Base-by-base conservation (phyloP, 2,888 invertebrate genomes). In the Ophion ventricosus region DNA sequence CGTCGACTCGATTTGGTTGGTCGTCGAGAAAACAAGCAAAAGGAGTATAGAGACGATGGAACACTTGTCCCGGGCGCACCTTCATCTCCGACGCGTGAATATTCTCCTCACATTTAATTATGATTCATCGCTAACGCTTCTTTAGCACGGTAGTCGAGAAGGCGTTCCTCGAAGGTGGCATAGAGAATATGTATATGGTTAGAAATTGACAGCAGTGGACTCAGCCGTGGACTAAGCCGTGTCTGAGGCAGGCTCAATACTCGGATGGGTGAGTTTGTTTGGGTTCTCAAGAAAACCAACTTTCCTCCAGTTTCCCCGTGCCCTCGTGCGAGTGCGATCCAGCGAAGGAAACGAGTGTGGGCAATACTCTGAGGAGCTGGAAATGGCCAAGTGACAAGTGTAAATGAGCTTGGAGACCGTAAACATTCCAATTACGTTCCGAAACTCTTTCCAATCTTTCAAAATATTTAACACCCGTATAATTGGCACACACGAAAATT, bases 41-140 rank as follows among this genome's bases (percentile, higher is more conserved):
- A 49, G 35, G 73, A 78, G 75, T 26, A 54, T 26, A 80, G 49
- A 66, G 56, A 73, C 63, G 66, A 72, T 40, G 78, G 64, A 83
- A 77, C 72, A 73, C 69, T 79, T 63, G 77, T 40, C 56, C n/a
- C 29, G 57, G 85, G 85, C 88, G 83, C 88, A 88, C 88, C 89
- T 90, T 86, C 81, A 85, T 87, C 87, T 86, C 73, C 56, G 35
- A 80, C 69, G 67, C 87, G 86, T 87, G 87, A 86, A 81, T 89
- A 85, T 88, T 87, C 86, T 69, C 29, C 43, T 69, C 83, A 67
- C 83, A 80, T 77, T 86, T 89, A 89, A 90, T 90, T 88, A 82
- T 88, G 88, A 90, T 90, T 90, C 90, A 90, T 87, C 87, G 72
- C 57, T 80, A 43, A 67, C 76, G 35, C 25, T 57, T 76, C 63